Conservation (phyloP, 2,797 vertebrate genomes). For the Pantherophis alleghaniensis region DNA sequence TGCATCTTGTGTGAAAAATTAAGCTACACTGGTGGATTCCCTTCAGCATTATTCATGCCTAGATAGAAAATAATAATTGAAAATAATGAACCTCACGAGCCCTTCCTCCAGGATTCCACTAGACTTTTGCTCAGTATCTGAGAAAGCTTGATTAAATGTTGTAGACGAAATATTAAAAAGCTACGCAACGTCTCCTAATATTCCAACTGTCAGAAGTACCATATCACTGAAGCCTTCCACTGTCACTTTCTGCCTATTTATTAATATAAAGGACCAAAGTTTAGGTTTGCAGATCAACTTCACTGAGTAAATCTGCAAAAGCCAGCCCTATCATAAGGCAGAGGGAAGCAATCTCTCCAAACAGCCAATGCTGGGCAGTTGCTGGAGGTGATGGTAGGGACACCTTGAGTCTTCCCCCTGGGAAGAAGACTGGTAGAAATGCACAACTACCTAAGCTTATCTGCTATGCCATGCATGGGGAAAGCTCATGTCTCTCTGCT, state of each 20-base stretch:
- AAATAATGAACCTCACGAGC: slow-evolving; percentile 6
- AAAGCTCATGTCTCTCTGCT: not conserved
- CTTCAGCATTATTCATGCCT: not conserved
- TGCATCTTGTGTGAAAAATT: not conserved
- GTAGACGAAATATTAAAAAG: not conserved
- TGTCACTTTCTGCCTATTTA: slow-evolving; percentile 6
- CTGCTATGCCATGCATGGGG: too few relatives aligned
- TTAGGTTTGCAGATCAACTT: not conserved
- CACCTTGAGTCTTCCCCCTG: not conserved
- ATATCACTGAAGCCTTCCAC: not conserved
- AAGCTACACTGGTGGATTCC: not conserved
- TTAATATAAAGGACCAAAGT: not conserved
- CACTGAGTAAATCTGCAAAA: not conserved
- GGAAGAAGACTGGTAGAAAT: not conserved
- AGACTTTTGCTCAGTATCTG: not conserved
- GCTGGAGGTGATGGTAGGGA: not conserved
- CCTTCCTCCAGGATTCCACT: slow-evolving; percentile 9
- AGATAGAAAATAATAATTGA: slow-evolving; percentile 17
- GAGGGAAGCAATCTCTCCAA: not conserved
- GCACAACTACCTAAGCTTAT: not conserved
- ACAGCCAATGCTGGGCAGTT: not conserved
- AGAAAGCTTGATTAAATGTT: not conserved
- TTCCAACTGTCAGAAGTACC: not conserved
- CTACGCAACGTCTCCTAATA: not conserved
- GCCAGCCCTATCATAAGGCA: not conserved